Base-by-base conservation (phyloP, 2,888 invertebrate species). In the Polylopha cassiicola region DNA sequence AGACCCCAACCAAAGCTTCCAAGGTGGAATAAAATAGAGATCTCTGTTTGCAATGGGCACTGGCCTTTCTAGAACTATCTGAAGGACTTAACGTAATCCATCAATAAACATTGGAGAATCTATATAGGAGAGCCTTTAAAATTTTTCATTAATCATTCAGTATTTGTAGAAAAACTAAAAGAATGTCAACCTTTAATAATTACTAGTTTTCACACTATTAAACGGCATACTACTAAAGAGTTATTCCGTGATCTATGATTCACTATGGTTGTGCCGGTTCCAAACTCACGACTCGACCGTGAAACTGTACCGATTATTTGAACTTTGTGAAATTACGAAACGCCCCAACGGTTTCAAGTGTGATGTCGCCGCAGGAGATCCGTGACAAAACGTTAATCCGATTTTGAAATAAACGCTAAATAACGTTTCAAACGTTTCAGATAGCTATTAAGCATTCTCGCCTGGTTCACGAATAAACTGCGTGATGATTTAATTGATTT, bases 181-280 rank as follows among this genome's bases (percentile, higher is more conserved):
- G n/a, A n/a, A n/a, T n/a, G n/a, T n/a, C n/a, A n/a, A n/a, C n/a
- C n/a, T n/a, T n/a, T n/a, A n/a, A n/a, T n/a, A n/a, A n/a, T n/a
- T n/a, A n/a, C n/a, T n/a, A 32, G 21, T 43, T 32, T 16, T 43
- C 39, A 43, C 41, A 42, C 41, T 37, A 46, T 50, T 48, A 48
- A 39, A 29, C 45, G 48, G 51, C 41, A 44, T 28, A 46, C 39
- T 38, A 30, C 26, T 24, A 10, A 52, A 46, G 47, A 43, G 44
- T 55, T 57, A 58, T 51, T 42, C 69, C 73, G 73, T 75, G 76
- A 69, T 64, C 57, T 55, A 61, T 62, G 71, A 73, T 73, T 73
- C 49, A 60, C 56, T 51, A 64, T 61, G 62, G 64, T 55, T 44
- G 52, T 50, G 44, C 46, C 43, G 52, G 50, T 39, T 21, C 50